Evolutionary conservation across 2,797 vertebrate genomes (phyloP).

Genomic region (Columba guinea): DNA sequence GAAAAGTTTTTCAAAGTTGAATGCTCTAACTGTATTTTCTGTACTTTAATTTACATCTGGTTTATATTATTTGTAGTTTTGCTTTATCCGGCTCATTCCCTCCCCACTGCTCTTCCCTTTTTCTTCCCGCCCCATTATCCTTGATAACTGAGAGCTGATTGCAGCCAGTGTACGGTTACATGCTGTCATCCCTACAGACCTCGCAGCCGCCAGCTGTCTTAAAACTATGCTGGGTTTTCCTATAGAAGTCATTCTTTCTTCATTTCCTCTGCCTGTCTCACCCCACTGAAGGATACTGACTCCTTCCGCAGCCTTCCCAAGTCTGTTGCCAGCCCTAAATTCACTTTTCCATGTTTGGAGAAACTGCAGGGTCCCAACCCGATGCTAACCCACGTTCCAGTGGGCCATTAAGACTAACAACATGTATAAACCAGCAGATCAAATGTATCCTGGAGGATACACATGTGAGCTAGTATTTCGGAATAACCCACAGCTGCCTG

Average conservation of each 20-base stretch:
- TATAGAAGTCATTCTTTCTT: not conserved
- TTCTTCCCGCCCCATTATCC: not conserved
- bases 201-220: not conserved
- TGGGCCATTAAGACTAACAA: not conserved
- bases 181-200: not conserved
- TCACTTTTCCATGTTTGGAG: not conserved
- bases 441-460: not conserved
- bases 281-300: not conserved
- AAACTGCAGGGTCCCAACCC: not conserved
- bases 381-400: not conserved
- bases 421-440: not conserved
- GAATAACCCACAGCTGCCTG: not conserved
- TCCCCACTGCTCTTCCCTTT: not conserved
- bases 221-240: not conserved
- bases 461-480: not conserved
- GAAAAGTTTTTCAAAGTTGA: not conserved
- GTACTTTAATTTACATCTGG: slow-evolving; percentile 12
- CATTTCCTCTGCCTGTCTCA: not conserved
- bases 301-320: not conserved
- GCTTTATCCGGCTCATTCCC: slow-evolving; percentile 14
- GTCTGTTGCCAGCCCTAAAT: not conserved
- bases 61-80: slow-evolving; percentile 33
- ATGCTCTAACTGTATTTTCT: not conserved
- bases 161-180: not conserved
- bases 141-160: not conserved